Conservation (phyloP, 2,888 invertebrate species). For the Drosophila fungiperda region DNA sequence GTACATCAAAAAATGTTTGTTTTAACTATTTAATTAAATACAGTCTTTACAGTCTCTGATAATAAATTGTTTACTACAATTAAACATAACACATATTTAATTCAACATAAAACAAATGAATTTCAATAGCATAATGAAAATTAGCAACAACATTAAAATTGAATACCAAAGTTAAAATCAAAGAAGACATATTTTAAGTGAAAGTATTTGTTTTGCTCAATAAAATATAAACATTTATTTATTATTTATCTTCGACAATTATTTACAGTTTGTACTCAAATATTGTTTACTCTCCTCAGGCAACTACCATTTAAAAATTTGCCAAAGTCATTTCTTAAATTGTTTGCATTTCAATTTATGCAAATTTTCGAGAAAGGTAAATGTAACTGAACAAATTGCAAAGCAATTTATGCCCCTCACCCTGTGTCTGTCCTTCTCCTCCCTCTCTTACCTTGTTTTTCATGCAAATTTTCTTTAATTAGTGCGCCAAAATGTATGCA, state of each 20-base stretch:
- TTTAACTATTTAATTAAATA: not conserved
- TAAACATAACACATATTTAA: not conserved
- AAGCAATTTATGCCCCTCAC: slow-evolving; percentile 16
- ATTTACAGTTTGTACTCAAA: not conserved
- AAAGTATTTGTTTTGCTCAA: not conserved
- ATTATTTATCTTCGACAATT: not conserved
- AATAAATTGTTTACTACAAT: not conserved
- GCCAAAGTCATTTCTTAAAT: slow-evolving; percentile 28
- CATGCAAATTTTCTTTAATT: slow-evolving; percentile 70
- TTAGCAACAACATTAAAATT: not conserved
- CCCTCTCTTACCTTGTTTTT: slow-evolving; percentile 39
- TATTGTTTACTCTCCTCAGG: slow-evolving; percentile 14
- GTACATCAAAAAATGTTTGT: not conserved
- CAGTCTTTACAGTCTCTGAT: not conserved
- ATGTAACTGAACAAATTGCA: slow-evolving; percentile 50
- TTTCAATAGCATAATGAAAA: not conserved
- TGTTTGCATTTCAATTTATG: slow-evolving; percentile 60
- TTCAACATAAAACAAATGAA: not conserved
- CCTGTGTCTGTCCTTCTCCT: not conserved
- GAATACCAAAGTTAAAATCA: not conserved
- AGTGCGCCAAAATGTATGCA: slow-evolving; percentile 66
- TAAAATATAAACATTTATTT: not conserved
- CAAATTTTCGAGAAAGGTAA: slow-evolving; percentile 51
- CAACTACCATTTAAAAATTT: slow-evolving; percentile 23
- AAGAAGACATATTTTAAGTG: not conserved